phyloP scores from a whole-genome alignment of 2,113 vertebrate species.

The Corydoras maculifer region DNA sequence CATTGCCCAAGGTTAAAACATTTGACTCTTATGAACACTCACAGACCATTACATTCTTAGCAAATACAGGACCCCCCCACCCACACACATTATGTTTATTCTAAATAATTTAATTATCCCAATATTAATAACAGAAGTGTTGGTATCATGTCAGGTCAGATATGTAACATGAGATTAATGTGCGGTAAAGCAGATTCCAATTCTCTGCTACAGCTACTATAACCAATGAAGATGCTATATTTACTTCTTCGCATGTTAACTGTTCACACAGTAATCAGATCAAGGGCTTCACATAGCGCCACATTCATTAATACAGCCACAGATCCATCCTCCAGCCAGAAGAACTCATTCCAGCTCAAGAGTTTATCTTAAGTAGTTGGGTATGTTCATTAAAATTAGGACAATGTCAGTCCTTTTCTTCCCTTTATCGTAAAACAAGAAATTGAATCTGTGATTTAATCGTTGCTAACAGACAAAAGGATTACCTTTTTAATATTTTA shows the following conservation, averaged over 20 bases:
- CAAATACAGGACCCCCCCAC: background rate
- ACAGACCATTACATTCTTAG: background rate
- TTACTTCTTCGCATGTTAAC: background rate
- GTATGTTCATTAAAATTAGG: too few relatives aligned
- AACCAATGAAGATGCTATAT: background rate
- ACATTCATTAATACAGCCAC: background rate
- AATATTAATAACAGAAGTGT: background rate
- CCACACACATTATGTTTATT: background rate
- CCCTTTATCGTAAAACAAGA: too few relatives aligned
- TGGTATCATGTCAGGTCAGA: background rate
- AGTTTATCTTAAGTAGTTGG: too few relatives aligned
- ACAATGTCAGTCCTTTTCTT: too few relatives aligned
- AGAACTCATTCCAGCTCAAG: too few relatives aligned
- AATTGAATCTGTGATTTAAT: too few relatives aligned
- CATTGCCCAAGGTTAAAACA: slow-evolving; percentile 14
- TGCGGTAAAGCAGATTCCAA: background rate
- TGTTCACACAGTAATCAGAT: background rate
- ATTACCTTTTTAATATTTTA: too few relatives aligned
- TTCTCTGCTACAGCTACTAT: background rate
- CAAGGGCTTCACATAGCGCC: slow-evolving; percentile 7
- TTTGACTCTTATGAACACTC: background rate
- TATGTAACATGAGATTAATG: slow-evolving; percentile 7
- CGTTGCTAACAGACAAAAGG: too few relatives aligned
- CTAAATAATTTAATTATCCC: background rate
- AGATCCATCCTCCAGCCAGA: too few relatives aligned